Conservation (phyloP, 1,140 invertebrate genomes). For the Micrasema longulum region DNA sequence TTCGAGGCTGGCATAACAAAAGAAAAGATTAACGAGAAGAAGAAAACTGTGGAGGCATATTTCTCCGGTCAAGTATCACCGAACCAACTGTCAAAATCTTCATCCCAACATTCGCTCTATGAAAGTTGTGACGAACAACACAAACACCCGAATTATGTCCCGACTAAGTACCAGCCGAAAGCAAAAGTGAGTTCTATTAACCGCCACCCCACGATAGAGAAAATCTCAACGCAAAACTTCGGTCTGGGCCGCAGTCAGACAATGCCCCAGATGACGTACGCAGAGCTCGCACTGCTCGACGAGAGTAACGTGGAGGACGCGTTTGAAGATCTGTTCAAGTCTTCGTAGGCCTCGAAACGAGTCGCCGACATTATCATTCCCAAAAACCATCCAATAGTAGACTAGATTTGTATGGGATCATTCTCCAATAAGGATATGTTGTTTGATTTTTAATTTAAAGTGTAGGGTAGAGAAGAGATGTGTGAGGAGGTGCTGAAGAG, state of each 20-base stretch:
- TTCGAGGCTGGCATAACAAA: constrained; percentile 82
- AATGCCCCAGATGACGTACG: constrained; percentile 75
- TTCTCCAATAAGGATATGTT: constrained; percentile 45
- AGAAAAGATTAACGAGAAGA: constrained; percentile 79
- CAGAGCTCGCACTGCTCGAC: constrained; percentile 74
- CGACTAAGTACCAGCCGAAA: constrained; percentile 37
- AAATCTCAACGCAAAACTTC: constrained; percentile 63
- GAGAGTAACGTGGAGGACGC: constrained; percentile 80
- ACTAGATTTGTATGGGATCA: constrained; percentile 45
- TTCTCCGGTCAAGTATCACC: constrained; percentile 69
- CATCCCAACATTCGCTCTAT: constrained; percentile 49
- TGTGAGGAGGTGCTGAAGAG: constrained; percentile 30
- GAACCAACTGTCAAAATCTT: constrained; percentile 52
- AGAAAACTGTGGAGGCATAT: constrained; percentile 84
- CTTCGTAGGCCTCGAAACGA: constrained; percentile 46
- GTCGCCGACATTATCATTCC: constrained; percentile 48
- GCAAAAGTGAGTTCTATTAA: constrained; percentile 55
- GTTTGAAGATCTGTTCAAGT: constrained; percentile 80
- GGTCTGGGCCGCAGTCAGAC: constrained; percentile 77
- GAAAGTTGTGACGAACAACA: constrained; percentile 36
- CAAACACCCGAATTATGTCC: background rate
- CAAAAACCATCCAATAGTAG: constrained; percentile 53
- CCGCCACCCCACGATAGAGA: constrained; percentile 63
- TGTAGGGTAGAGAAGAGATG: constrained; percentile 48
- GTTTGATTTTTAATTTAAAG: constrained; percentile 54